Evolutionary conservation across 2,888 invertebrate species (phyloP), one percentile per base, ranked within the genome.

Genomic region (Acanthoscelides obtectus): DNA sequence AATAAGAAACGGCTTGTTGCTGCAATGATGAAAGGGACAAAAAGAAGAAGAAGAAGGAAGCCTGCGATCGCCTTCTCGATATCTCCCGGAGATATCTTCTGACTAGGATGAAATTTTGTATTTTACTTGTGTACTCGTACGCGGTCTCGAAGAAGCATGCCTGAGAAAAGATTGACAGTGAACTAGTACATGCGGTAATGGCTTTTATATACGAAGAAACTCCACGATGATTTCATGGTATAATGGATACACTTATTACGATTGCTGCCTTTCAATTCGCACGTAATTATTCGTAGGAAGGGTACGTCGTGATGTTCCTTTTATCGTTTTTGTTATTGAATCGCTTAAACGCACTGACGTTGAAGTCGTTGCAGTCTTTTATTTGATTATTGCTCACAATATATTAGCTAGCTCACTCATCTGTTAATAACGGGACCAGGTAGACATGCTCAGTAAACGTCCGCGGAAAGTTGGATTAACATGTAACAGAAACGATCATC

Each of bases 21-120:
- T 45, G 22, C 66, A 20, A 1, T 21, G 66, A 21, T 66, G 66
- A 66, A 20, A 66, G 66, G 68, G 45, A 68, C 20, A 45, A 22
- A 25, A 22, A 68, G 68, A 68, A 25, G 68, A 68, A 8, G 2
- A 68, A 68, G 68, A 68, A 68, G 27, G 20, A 12, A 25, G 6
- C 8, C 5, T 20, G 5, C 1, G 22, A 6, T 66, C 22, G 8
- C 8, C 66, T 17, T 66, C 22, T 6, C 45, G 45, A 45, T 45
- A 45, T 45, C 45, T 45, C 45, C 12, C 5, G 12, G 5, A 45
- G 45, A 45, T 45, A 45, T 45, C 45, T 45, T 4, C 45, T 12
- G 45, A 45, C 45, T 6, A 45, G 45, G 45, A 45, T n/a, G n/a
- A 45, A 45, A 45, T 45, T 45, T 45, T 45, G 45, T 45, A 45